Evolutionary conservation across 2,113 vertebrate species (phyloP), one percentile per base, ranked within the genome.

Genomic region (Montifringilla adamsi): DNA sequence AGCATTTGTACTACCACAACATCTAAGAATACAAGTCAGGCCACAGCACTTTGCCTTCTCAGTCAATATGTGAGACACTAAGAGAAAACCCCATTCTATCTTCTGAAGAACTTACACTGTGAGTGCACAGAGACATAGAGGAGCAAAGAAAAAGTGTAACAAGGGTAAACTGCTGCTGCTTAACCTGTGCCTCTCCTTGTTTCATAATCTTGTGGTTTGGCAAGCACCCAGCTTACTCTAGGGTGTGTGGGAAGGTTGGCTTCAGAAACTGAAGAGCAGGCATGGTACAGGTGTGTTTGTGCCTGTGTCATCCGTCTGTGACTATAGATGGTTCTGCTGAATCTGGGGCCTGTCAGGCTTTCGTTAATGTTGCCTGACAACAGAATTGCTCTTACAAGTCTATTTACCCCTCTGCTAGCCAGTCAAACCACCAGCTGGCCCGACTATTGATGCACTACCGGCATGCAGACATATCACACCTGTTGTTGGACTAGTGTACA

Each of bases 121-220:
- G 81, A 84, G 44, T 15, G 20, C 47, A 28, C 22, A 55, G 43
- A 76, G 58, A 62, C n/a, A 50, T 13, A 70, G 49, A 82, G 21
- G 19, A 87, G 35, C 33, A 84, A 74, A 90, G 19, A 74, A 43
- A 81, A 81, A 93, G 33, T 23, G 11, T 4, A 62, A 33, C 39
- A 52, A 74, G 24, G 60, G 60, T 63, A 53, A 93, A 77, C 47
- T 68, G 50, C 68, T 84, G 80, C 86, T 74, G 39, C 68, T 89
- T 15, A 20, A 67, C 64, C 60, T 87, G 60, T 75, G 69, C 68
- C 53, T 88, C 76, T 92, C 46, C 68, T 80, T 89, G 52, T 94
- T 96, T 87, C 80, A 49, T 78, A 92, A 94, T 78, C 56, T 39
- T 52, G 44, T 84, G 84, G 77, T 78, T 67, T 95, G 96, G 80